These are phyloP conservation scores for Apaloderma vittatum DNA, from an alignment of 2,113 vertebrate species.

Conservation along the genomic window DNA sequence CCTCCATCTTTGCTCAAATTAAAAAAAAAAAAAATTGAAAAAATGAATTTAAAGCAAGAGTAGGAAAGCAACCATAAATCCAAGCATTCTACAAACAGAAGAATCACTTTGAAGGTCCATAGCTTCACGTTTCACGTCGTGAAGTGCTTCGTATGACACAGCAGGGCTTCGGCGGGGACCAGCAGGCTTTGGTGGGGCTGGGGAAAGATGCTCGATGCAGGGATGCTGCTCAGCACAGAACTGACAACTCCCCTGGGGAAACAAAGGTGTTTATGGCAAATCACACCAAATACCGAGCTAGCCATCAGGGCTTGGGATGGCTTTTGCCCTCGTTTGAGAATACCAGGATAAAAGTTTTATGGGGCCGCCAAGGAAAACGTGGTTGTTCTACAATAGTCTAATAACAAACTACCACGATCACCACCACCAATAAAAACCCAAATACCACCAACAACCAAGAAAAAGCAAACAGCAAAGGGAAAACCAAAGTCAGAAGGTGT, in stretches of 20 bases:
- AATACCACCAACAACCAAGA: not conserved
- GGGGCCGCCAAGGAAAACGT: no score
- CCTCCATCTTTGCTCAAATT: not conserved
- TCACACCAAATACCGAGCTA: not conserved
- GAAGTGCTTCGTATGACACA: accelerated
- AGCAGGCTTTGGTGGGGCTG: not conserved
- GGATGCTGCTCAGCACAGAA: not conserved
- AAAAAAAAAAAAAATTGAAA: not conserved
- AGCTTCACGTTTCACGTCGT: not conserved
- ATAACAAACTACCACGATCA: no score
- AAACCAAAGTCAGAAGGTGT: not conserved
- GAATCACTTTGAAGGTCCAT: not conserved
- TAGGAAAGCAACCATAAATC: not conserved
- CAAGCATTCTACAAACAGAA: not conserved
- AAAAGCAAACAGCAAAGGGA: not conserved
- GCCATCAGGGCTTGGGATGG: not conserved
- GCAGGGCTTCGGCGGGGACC: not conserved
- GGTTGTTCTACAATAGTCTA: no score
- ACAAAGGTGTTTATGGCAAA: not conserved
- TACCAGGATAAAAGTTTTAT: no score
- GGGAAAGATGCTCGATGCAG: accelerated
- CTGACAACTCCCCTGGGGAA: not conserved
- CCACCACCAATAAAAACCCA: not conserved
- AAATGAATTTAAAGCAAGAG: not conserved
- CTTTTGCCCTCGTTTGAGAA: not conserved